Base-by-base conservation (phyloP, 23 tunicate genomes). In the Styela clava region DNA sequence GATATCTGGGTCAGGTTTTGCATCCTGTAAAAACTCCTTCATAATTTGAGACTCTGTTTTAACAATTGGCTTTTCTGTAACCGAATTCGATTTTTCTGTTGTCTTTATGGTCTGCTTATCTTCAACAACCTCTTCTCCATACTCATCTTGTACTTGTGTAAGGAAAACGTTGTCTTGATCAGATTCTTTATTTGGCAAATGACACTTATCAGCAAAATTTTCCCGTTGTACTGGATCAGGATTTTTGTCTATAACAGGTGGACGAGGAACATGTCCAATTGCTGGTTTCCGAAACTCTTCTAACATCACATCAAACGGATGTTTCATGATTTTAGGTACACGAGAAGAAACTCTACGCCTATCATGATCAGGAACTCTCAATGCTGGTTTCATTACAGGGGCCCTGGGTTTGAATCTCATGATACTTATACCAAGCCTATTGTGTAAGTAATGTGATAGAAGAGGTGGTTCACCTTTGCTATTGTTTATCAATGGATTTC, bases 271-370 rank as follows among this genome's bases (percentile, higher is more conserved):
- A 21, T 67, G 71, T 29, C 27, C 64, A 7, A 76, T 52, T 24
- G 77, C 69, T n/a, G 96, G 74, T 22, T 61, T 44, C 69, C 84
- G 74, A 52, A 93, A 62, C 22, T 88, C 82, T n/a, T 88, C 84
- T 23, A 93, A 74, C 64, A 93, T 69, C 7, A 87, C 89, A 78
- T 93, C 98, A 29, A 93, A 85, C 1, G 98, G 98, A 33, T 93
- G 98, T 64, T 93, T 93, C 31, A 88, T 86, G 29, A 93, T 93
- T 81, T 93, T 93, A 16, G 98, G 98, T 9, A 93, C 89, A 31
- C 35, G 63, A 2, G 85, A 69, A 2, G 74, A 36, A 7, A 83
- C 91, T 71, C 87, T 91, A 51, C 97, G 79, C 21, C 79, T 74
- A 37, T 86, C 82, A 31, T 83, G 92, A n/a, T 37, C 69, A 7